phyloP scores from a whole-genome alignment of 2,797 vertebrate genomes.

The Anguilla megastoma region DNA sequence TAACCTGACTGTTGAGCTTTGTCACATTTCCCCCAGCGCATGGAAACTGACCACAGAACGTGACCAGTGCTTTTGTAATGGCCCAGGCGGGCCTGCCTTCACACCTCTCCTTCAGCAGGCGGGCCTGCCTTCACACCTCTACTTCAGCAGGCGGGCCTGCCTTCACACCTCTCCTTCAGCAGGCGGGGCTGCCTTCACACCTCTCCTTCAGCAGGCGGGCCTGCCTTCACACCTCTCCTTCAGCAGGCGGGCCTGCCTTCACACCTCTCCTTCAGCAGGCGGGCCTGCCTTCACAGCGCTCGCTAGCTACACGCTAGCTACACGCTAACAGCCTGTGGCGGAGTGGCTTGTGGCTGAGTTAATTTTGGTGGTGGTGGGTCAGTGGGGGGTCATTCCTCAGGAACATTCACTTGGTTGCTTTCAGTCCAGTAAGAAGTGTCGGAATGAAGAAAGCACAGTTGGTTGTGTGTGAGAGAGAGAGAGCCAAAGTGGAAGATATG shows the following conservation, averaged over 20 bases:
- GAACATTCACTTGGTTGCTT: background rate
- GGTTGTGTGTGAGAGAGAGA: background rate
- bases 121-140: background rate
- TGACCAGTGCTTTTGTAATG: background rate
- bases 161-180: background rate
- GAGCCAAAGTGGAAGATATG: background rate
- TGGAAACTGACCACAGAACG: constrained; percentile 9
- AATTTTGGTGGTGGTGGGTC: background rate
- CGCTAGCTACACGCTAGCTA: background rate
- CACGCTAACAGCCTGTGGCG: background rate
- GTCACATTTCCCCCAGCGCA: constrained; percentile 9
- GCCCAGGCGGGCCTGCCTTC: background rate
- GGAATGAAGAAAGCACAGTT: background rate
- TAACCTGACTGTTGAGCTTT: background rate
- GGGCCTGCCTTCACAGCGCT: background rate
- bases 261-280: background rate
- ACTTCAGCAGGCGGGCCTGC: background rate
- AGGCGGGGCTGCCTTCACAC: background rate
- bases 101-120: background rate
- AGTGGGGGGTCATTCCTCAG: background rate
- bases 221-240: background rate
- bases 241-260: background rate
- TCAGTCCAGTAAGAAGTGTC: background rate
- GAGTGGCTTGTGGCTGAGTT: background rate
- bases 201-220: background rate